Evolutionary conservation across 2,888 invertebrate genomes (phyloP).

Genomic region (Nomada fucata): DNA sequence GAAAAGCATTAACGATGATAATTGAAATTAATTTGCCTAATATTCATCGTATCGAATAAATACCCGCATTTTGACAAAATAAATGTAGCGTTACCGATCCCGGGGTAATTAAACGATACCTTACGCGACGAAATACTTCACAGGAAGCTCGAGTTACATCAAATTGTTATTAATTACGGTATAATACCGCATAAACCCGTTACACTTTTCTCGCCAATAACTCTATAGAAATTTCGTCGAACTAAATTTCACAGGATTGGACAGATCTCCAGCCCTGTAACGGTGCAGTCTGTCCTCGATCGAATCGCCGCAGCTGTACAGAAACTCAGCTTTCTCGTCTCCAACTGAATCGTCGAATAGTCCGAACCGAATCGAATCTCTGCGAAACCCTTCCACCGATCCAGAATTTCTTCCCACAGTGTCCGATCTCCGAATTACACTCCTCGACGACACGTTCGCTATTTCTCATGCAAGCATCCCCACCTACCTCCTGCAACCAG

Average conservation of each 20-base stretch:
- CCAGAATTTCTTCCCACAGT: not conserved
- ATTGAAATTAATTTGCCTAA: not conserved
- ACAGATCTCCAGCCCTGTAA: not conserved
- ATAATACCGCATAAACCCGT: not conserved
- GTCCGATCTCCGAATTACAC: not conserved
- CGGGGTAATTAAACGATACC: not conserved
- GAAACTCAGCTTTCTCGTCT: too few species aligned
- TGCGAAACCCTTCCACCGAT: not conserved
- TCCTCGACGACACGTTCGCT: not conserved
- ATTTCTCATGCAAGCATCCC: conserved; percentile 35
- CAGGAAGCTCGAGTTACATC: not conserved
- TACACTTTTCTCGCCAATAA: not conserved
- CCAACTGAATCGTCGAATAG: too few species aligned
- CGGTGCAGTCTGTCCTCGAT: too few species aligned
- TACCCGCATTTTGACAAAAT: not conserved
- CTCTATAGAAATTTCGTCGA: not conserved
- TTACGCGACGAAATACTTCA: not conserved
- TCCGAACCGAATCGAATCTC: not conserved
- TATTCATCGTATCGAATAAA: not conserved
- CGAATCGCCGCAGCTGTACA: too few species aligned
- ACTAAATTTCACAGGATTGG: too few species aligned
- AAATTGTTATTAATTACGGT: conserved; percentile 18
- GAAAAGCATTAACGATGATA: not conserved
- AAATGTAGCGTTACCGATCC: not conserved
- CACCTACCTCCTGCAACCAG: not conserved